These are phyloP conservation scores for Plectropomus leopardus DNA, from an alignment of 2,113 vertebrate species.

Conservation along the genomic window DNA sequence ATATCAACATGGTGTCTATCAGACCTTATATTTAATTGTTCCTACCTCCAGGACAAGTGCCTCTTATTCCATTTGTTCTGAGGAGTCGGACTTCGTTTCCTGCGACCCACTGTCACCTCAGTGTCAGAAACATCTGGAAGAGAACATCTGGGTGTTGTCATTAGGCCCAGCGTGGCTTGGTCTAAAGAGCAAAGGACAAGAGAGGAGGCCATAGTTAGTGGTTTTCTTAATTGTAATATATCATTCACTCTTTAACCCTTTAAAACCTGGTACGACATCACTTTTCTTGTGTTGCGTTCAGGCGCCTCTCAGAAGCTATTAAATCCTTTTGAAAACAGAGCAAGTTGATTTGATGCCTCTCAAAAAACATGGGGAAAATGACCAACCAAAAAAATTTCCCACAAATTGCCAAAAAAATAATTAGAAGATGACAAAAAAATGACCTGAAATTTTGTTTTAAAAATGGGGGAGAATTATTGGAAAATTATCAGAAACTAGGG, in stretches of 20 bases:
- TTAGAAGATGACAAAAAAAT: too few relatives aligned
- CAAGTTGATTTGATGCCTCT: too few relatives aligned
- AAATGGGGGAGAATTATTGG: too few relatives aligned
- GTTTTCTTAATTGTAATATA: conserved; percentile 1
- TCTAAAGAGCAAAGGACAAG: conserved; percentile 80
- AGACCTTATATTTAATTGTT: background rate
- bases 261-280: too few relatives aligned
- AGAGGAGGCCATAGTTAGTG: background rate
- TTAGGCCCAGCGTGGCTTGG: conserved; percentile 91
- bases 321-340: too few relatives aligned
- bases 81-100: conserved; percentile 79
- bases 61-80: conserved; percentile 93
- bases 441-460: too few relatives aligned
- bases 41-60: conserved; percentile 96
- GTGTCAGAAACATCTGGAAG: conserved; percentile 87
- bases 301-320: too few relatives aligned
- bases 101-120: conserved; percentile 73
- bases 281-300: too few relatives aligned
- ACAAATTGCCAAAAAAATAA: too few relatives aligned
- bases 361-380: too few relatives aligned
- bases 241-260: conserved; percentile 14
- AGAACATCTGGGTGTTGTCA: conserved; percentile 97
- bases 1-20: background rate
- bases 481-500: too few relatives aligned
- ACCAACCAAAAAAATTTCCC: too few relatives aligned